Base-by-base conservation (phyloP, 2,888 invertebrate species). In the Caenorhabditis afra region DNA sequence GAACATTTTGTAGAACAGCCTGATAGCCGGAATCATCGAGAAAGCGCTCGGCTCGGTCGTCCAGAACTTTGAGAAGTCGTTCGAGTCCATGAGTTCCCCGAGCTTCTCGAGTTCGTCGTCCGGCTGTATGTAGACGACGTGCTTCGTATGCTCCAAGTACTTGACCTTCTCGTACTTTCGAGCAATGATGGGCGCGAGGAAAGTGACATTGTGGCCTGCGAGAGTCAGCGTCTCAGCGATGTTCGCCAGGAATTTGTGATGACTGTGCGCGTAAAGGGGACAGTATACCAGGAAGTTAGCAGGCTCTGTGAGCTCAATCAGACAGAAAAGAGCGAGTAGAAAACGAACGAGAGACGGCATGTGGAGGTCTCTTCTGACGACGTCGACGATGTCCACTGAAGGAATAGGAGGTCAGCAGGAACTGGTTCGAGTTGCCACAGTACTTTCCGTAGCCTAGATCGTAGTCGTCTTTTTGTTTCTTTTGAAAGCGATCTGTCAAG, bases 141-240 rank as follows among this genome's bases (percentile, higher is more conserved):
- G 53, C 12, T 37, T 75, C 8, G 66, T 75, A 11, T 35, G 23
- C 18, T 66, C 53, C 53, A 75, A n/a, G 29, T 67, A 75, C 35
- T 62, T 70, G 0, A 70, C 35, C 29, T 61, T 61, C 37, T 70
- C 70, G 22, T 62, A 70, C 16, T 53, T 44, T 53, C 39, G 11
- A 1, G 47, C 52, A 14, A 70, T 62, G 5, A 70, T 62, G 8
- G 70, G 70, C 5, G 62, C 70, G 10, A 70, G 47, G 14, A 70
- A 70, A 8, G 70, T 70, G 14, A 75, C 67, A 75, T 75, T 67
- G 29, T 75, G 75, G 4, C 75, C 75, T 5, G 61, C 75, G 29
- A 62, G 57, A 0, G 67, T 57, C 8, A 75, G 41, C 7, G 62
- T 67, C 10, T 75, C 75, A 12, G 75, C 61, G 12, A 75, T 61